phyloP scores from a whole-genome alignment of 2,113 vertebrate genomes.

The Poeciliopsis turrubarensis region DNA sequence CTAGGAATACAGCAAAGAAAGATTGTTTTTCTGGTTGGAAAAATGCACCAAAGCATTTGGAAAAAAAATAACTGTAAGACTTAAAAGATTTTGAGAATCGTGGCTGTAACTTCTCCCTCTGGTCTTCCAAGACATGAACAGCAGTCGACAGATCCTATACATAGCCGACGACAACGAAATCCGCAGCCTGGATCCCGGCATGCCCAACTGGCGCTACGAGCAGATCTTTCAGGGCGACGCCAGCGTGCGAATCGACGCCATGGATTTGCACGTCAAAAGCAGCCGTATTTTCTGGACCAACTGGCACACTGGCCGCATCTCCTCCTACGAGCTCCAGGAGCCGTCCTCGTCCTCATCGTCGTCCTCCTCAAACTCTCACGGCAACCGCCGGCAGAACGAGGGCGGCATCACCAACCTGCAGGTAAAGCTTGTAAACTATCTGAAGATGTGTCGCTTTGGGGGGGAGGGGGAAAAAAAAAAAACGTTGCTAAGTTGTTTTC shows the following conservation, averaged over 20 bases:
- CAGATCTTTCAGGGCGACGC: conserved; percentile 94
- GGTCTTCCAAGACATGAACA: conserved; percentile 52
- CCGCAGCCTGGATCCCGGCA: conserved; percentile 92
- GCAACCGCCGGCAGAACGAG: conserved; percentile 87
- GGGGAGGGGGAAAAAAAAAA: background rate
- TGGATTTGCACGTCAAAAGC: conserved; percentile 94
- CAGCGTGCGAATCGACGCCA: conserved; percentile 93
- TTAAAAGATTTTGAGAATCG: background rate
- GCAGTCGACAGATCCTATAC: conserved; percentile 84
- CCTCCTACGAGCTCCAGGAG: conserved; percentile 86
- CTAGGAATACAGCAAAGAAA: no score
- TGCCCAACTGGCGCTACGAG: conserved; percentile 93
- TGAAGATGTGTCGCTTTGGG: background rate
- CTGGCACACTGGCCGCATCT: conserved; percentile 96
- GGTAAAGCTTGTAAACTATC: conserved; percentile 62
- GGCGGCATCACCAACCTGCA: conserved; percentile 87
- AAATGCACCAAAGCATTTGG: background rate
- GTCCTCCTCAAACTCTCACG: conserved; percentile 81
- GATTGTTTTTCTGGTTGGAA: background rate
- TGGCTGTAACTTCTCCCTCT: background rate
- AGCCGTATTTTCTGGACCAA: conserved; percentile 98
- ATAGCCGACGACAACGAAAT: conserved; percentile 97
- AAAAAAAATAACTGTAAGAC: no score
- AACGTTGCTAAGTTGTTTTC: background rate
- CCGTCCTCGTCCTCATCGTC: conserved; percentile 61